Base-by-base conservation (phyloP, 2,113 vertebrate genomes). In the Asarcornis scutulata region DNA sequence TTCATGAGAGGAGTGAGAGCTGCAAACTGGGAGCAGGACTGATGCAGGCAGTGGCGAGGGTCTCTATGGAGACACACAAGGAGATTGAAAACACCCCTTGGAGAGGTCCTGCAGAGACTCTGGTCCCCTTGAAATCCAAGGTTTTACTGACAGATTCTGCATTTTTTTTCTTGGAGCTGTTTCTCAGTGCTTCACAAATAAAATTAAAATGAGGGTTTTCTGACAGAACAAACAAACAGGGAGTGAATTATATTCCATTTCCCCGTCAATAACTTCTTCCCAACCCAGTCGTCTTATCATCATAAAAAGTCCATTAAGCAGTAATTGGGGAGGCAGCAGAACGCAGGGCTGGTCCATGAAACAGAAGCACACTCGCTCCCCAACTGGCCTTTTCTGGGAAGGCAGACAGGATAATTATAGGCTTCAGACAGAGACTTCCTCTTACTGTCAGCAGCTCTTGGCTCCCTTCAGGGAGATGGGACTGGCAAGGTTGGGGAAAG, bases 231-330 rank as follows among this genome's bases (percentile, higher is more conserved):
- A 96, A 92, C 93, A 96, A 96, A 93, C 91, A 46, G 81, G 83
- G 95, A 96, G 96, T 95, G 95, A 97, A 97, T 97, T 96, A 96
- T 87, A 72, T 71, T 94, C 91, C 93, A 97, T 97, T 95, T 96
- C 87, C 80, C 94, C 3, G 11, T 96, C 96, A 95, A 83, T 94
- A 95, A 92, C 95, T 95, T 95, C 66, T 93, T 44, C 83, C 78
- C 88, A 83, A 7, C 89, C 64, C 83, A 69, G 95, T 58, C 36
- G 14, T 91, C 94, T 96, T 91, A 96, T 96, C 93, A 95, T 91
- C 96, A 97, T 96, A 96, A 96, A 97, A 97, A 97, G 97, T 97
- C 96, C 97, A 97, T 97, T 97, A 97, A 40, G 95, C 93, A 93
- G 91, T 95, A 96, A 96, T 86, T 95, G 95, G 92, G 94, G 83